Base-by-base conservation (phyloP, 2,797 vertebrate species). In the Microcaecilia unicolor region DNA sequence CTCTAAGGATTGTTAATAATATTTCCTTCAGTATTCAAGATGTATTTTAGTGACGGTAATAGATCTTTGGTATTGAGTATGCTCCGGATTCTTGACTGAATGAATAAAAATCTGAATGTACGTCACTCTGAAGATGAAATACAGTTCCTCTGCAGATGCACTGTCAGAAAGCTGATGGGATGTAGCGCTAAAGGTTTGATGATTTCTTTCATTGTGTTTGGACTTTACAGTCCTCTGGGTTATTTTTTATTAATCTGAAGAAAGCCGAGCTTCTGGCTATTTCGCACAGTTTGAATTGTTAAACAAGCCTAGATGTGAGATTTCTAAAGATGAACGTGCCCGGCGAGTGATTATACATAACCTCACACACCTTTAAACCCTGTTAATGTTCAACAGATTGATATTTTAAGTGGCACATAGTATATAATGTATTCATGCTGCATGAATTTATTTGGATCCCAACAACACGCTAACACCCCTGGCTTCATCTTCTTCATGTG, bases 211-310 rank as follows among this genome's bases (percentile, higher is more conserved):
- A 40, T 37, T 70, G 37, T 61, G 37, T 41, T 61, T 67, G 67
- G 42, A 57, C 55, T 67, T 59, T 40, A 15, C 22, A 56, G 28
- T 69, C 64, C 55, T 77, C 60, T 63, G 50, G 55, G 66, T 70
- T 65, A 69, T 66, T 67, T 62, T 67, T 74, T 67, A 64, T 69
- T 74, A 74, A 66, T 68, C 57, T 71, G 54, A 64, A 71, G 56
- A 59, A 75, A 70, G 67, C 47, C 57, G 40, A 70, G 59, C 46
- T 78, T 69, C 49, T 79, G 63, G 60, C 49, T 63, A 31, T 59
- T 69, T 51, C 31, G 48, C 30, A 28, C 31, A 58, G 20, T 65
- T 68, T 65, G 60, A 77, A 61, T 70, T 55, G 41, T 63, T 70
- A 70, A 76, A 58, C 34, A 58, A 55, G 21, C 24, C 22, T 49